Base-by-base conservation (phyloP, 2,888 invertebrate genomes). In the Anthoptus insignis region DNA sequence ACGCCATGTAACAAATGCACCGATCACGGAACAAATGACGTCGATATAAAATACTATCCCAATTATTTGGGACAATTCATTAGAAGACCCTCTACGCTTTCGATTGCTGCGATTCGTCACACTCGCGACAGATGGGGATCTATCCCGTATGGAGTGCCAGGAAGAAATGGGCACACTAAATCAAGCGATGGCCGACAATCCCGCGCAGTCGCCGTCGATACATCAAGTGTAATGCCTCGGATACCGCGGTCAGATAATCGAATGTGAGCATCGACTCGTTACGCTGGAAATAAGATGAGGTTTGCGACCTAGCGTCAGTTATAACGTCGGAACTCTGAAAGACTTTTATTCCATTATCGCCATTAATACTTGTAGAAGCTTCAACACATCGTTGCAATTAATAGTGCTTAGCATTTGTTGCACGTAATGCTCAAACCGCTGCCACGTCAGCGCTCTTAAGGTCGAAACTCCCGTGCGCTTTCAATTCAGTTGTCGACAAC, bases 1-100 rank as follows among this genome's bases (percentile, higher is more conserved):
- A 86, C 83, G 86, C 76, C 76, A 72, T 75, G 76, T 85, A 87
- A 91, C 83, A 90, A 91, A 92, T 90, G 88, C 84, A 81, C 83
- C 90, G 90, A 90, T 91, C 88, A 84, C 75, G 76, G 83, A 85
- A 91, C 90, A 91, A 91, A 91, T 87, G 90, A 88, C 77, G 84
- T 76, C 87, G 78, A 91, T 91, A 92, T 93, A 91, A 92, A 91
- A 91, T 89, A 90, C 87, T 86, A 87, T 88, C 88, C 89, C 89
- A 91, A 93, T 93, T 92, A 93, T 91, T 91, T 90, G 87, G 91
- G 88, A 91, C 91, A 91, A 93, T 93, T 93, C 92, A 93, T 93
- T 93, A 92, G 88, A 86, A 76, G 77, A 83, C 84, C 77, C 86
- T 87, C 87, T 84, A 83, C 83, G 87, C 86, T 86, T 82, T 84